These are phyloP conservation scores for Oryzias celebensis DNA, from an alignment of 2,113 vertebrate genomes.

Conservation along the genomic window DNA sequence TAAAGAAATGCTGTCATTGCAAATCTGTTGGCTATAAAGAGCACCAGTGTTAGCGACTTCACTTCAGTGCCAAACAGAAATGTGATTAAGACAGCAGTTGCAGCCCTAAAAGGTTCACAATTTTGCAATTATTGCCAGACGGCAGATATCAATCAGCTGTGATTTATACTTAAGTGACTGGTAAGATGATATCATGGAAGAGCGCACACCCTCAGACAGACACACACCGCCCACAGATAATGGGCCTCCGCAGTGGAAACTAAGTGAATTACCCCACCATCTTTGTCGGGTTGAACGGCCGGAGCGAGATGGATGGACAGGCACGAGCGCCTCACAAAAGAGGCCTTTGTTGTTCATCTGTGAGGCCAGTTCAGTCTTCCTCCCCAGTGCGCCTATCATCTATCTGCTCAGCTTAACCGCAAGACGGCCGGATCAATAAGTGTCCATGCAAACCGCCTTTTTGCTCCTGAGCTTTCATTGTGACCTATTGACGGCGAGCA, in stretches of 20 bases:
- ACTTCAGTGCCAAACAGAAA: constrained; percentile 31
- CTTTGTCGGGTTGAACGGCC: constrained; percentile 31
- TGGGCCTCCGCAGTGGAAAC: constrained; percentile 50
- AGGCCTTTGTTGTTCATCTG: constrained; percentile 49
- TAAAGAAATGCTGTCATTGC: not conserved
- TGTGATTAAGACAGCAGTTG: constrained; percentile 23
- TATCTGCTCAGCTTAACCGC: constrained; percentile 49
- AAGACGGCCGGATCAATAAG: constrained; percentile 62
- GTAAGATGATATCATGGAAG: constrained; percentile 53
- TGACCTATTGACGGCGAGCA: constrained; percentile 71
- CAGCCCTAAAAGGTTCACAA: constrained; percentile 48
- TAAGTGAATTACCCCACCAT: constrained; percentile 66
- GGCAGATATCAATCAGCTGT: constrained; percentile 54
- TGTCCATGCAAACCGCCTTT: constrained; percentile 48
- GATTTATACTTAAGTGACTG: constrained; percentile 57
- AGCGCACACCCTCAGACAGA: constrained; percentile 42
- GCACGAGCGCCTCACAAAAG: constrained; percentile 14
- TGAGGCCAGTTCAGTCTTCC: constrained; percentile 33
- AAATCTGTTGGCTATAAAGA: not conserved
- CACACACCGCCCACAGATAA: constrained; percentile 62
- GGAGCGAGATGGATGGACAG: constrained; percentile 41
- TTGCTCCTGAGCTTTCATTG: constrained; percentile 44
- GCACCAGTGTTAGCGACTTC: constrained; percentile 3
- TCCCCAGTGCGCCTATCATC: constrained; percentile 49
- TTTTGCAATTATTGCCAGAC: constrained; percentile 51